Base-by-base conservation (phyloP, 2,797 vertebrate genomes). In the Gallinago nigripennis region DNA sequence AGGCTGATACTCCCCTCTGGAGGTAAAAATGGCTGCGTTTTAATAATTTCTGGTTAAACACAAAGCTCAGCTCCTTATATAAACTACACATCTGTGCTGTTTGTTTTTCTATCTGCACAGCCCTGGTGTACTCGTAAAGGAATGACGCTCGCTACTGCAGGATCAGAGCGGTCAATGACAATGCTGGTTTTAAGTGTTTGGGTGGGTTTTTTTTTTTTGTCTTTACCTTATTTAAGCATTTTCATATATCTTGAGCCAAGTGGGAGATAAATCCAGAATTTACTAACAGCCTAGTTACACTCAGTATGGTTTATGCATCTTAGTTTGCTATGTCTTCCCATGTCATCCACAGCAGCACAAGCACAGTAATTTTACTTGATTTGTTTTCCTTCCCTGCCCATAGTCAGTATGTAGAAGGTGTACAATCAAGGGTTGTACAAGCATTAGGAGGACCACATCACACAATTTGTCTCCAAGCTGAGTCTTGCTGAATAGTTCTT, bases 101-200 rank as follows among this genome's bases (percentile, higher is more conserved):
- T 82, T 94, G 65, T 89, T 96, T 92, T 79, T 65, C 57, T 65
- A 27, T 30, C 82, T 56, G 91, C 76, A 14, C 16, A 86, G 83
- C 88, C 89, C 31, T 46, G 24, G 76, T 88, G 88, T 58, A 25
- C 71, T 66, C 58, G 19, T 68, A 57, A 39, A 91, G 66, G 63
- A 88, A 81, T 35, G 84, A 57, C 76, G 92, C 71, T 37, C 18
- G 4, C 54, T 82, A 25, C 65, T 69, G 41, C 85, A 58, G 79
- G 81, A 86, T 57, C n/a, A 37, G 65, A 72, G 87, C 65, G 39
- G 23, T 92, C 86, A 81, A 9, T 58, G 46, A 20, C 61, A 93
- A 76, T 82, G 57, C 64, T 92, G 37, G 30, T 93, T 84, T 54
- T 48, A 51, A 33, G 64, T 46, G 63, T 41, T 41, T 41, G 16